Percentiles rank a stretch among this genome's conserved stretches.
Conservation (phyloP, 1,140 invertebrate species). For the Homalodisca vitripennis region DNA sequence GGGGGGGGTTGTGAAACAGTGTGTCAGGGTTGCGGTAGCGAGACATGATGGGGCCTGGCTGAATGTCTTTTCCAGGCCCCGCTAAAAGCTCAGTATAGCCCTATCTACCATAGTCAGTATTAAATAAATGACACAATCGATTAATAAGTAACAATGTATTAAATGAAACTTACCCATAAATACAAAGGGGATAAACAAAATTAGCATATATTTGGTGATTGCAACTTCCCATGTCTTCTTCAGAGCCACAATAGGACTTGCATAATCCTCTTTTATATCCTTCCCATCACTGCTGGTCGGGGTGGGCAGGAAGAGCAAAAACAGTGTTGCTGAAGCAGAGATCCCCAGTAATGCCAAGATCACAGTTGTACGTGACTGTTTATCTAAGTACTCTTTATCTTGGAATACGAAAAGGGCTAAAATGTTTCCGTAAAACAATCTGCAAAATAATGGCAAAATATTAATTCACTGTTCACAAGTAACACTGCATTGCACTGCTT, state of each 20-base stretch:
- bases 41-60: too few species aligned
- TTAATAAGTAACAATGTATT: too few species aligned
- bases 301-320: not conserved
- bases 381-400: constrained; percentile 1
- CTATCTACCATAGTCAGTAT: too few species aligned
- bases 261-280: not conserved
- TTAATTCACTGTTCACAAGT: too few species aligned
- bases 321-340: not conserved
- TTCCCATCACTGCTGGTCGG: not conserved
- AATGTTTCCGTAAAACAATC: constrained; percentile 8
- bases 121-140: too few species aligned
- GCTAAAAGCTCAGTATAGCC: too few species aligned
- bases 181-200: not conserved
- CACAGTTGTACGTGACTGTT: not conserved
- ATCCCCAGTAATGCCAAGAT: not conserved
- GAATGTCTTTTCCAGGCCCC: too few species aligned
- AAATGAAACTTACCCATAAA: constrained; percentile 10
- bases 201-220: not conserved
- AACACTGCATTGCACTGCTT: too few species aligned
- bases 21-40: too few species aligned
- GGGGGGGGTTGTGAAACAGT: too few species aligned
- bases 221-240: constrained; percentile 7
- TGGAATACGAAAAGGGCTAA: not conserved
- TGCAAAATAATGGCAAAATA: not conserved
- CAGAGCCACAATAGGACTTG: not conserved